Evolutionary conservation across 2,113 vertebrate species (phyloP).

Genomic region (Mesitornis unicolor): DNA sequence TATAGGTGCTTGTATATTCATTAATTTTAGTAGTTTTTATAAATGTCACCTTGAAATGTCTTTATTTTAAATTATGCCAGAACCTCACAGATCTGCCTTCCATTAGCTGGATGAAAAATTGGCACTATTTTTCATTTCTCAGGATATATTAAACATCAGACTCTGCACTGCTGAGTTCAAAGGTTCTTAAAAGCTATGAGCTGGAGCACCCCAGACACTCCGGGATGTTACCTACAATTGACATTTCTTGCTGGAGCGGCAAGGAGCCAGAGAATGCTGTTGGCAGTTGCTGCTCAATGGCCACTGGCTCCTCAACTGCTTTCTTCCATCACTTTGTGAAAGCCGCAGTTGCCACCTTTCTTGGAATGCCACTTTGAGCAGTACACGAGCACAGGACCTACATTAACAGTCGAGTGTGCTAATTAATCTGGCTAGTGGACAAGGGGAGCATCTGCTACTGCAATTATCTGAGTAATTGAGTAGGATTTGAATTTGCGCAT

Average conservation of each 20-base stretch:
- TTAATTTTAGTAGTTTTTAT: not conserved
- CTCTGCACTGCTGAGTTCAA: not conserved
- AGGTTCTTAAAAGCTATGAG: not conserved
- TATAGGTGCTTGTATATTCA: not conserved
- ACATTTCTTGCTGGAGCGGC: not conserved
- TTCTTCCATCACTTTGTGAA: not conserved
- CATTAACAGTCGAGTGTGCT: fast-evolving
- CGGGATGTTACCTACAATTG: not conserved
- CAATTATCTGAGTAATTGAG: not conserved
- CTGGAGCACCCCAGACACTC: not conserved
- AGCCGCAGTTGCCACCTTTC: not conserved
- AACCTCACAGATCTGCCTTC: not conserved
- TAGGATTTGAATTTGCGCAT: not conserved
- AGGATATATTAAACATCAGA: not conserved
- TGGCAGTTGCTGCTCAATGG: not conserved
- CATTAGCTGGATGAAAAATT: not conserved
- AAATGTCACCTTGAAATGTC: not conserved
- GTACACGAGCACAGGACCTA: not conserved
- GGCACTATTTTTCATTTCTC: not conserved
- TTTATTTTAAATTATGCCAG: not conserved
- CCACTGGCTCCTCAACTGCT: not conserved
- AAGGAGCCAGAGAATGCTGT: not conserved
- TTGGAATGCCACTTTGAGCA: not conserved
- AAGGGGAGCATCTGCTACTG: not conserved
- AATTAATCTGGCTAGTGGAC: not conserved